These are phyloP conservation scores for Chironex yamaguchii DNA, from an alignment of 30 jellyfish, hydroid and myxozoan species.

Conservation along the genomic window DNA sequence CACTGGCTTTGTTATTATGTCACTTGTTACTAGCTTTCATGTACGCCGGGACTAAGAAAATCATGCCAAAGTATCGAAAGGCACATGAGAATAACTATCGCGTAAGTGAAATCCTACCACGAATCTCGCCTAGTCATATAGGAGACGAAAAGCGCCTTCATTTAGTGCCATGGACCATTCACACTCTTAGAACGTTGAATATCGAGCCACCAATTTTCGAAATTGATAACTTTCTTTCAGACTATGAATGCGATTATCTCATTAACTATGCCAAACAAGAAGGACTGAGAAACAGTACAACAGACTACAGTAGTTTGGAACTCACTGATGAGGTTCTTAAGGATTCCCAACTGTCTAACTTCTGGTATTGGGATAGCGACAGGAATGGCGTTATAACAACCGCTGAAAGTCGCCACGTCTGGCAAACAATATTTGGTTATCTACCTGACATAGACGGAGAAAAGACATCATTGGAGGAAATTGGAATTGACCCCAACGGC, in stretches of 20 bases:
- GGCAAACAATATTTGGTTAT: too few relatives aligned
- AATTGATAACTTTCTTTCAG: slow-evolving; percentile 25
- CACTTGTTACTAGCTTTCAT: too few relatives aligned
- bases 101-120: too few relatives aligned
- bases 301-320: not conserved
- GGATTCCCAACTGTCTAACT: not conserved
- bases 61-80: too few relatives aligned
- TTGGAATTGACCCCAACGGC: not conserved
- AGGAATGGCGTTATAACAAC: slow-evolving; percentile 17
- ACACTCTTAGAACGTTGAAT: slow-evolving; percentile 22
- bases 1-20: too few relatives aligned
- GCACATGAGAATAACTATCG: too few relatives aligned
- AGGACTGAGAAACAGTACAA: slow-evolving; percentile 51
- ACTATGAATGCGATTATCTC: slow-evolving; percentile 63
- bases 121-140: not conserved
- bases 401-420: slow-evolving; percentile 21
- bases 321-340: not conserved
- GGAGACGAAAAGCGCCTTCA: not conserved
- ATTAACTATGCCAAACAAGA: slow-evolving; percentile 31
- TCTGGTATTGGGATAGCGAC: slow-evolving; percentile 60
- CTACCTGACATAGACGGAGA: not conserved
- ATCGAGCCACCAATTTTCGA: slow-evolving; percentile 72
- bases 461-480: not conserved
- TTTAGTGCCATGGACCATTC: not conserved
- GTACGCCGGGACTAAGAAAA: too few relatives aligned